These are phyloP conservation scores for Stramonita haemastoma DNA, from an alignment of 2,888 invertebrate genomes.

Conservation along the genomic window DNA sequence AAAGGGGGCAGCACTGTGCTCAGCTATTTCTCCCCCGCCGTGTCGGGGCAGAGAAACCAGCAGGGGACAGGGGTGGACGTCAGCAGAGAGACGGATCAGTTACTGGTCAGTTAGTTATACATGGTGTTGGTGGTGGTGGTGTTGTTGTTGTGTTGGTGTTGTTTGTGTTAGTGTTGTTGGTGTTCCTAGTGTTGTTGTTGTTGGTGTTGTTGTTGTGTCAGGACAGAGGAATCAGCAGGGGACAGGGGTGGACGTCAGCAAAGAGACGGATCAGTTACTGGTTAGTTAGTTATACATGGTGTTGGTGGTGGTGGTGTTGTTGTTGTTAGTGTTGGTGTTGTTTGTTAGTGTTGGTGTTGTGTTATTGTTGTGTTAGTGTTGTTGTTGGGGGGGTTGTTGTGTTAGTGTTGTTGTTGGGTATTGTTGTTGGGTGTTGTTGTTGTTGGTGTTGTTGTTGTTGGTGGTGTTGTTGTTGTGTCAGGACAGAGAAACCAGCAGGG, in stretches of 20 bases:
- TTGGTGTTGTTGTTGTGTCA: no score
- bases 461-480: no score
- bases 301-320: not conserved
- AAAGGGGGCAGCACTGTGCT: conserved; percentile 51
- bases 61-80: conserved; percentile 53
- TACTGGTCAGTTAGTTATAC: conserved; percentile 55
- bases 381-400: no score
- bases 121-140: not conserved
- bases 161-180: no score
- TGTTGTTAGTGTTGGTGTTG: no score
- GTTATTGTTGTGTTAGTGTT: no score
- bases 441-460: no score
- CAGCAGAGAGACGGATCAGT: conserved; percentile 50
- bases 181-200: no score
- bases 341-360: no score
- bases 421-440: no score
- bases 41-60: conserved; percentile 48
- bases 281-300: conserved; percentile 52
- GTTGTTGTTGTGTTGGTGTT: no score
- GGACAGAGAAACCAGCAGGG: conserved; percentile 48
- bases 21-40: conserved; percentile 55
- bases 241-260: conserved; percentile 50
- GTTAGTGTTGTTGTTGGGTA: no score
- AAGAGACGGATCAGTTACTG: conserved; percentile 54
- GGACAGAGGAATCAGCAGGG: conserved; percentile 48